Evolutionary conservation across 2,113 vertebrate species (phyloP).

Genomic region (Actenoides hombroni): DNA sequence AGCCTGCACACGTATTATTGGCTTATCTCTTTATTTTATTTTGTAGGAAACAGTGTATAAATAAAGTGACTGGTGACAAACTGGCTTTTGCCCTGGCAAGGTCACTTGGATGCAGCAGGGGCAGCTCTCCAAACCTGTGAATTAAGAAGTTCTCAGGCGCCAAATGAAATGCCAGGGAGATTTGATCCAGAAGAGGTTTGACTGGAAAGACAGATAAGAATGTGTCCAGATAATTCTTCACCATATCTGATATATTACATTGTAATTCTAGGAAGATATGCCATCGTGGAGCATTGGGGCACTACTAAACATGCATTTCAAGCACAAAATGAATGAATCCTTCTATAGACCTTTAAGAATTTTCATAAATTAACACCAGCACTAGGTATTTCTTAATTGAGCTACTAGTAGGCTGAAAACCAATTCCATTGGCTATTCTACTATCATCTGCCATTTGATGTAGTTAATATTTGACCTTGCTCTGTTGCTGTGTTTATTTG

Average conservation of each 20-base stretch:
- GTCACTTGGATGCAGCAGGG: neutral
- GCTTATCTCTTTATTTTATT: neutral
- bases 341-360: neutral
- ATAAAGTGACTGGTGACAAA: neutral
- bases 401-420: neutral
- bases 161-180: neutral
- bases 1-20: neutral
- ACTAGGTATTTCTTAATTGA: neutral
- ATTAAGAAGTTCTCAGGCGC: neutral
- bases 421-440: neutral
- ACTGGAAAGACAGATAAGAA: neutral
- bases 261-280: neutral
- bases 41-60: neutral
- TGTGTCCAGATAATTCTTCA: neutral
- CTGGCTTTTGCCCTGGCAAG: neutral
- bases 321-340: neutral
- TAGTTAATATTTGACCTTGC: neutral
- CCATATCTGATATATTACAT: rapidly evolving
- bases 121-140: neutral
- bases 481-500: neutral
- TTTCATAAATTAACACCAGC: neutral
- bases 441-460: neutral
- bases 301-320: neutral
- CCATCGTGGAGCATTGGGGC: rapidly evolving
- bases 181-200: neutral